Percentiles rank a stretch among this genome's conserved stretches.
Evolutionary conservation across 2,888 invertebrate genomes (phyloP).

Genomic region (Helicoverpa assulta): DNA sequence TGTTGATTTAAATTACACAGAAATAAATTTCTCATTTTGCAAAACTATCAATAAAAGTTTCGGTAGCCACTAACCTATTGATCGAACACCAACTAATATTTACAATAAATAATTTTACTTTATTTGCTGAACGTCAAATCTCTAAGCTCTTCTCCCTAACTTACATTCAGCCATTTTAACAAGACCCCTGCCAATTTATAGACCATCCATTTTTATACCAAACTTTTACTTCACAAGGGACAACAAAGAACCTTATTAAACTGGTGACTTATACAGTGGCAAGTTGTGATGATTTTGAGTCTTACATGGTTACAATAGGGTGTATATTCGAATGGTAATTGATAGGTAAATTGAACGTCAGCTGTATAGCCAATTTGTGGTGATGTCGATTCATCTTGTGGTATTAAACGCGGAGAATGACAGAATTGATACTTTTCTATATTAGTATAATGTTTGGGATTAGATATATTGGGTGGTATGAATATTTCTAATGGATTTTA

Average conservation of each 20-base stretch:
- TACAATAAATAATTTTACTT: conserved; percentile 72
- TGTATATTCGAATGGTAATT: conserved; percentile 47
- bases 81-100: conserved; percentile 56
- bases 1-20: too few relatives aligned
- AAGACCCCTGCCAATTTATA: conserved; percentile 41
- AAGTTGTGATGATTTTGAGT: conserved; percentile 21
- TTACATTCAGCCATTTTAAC: conserved; percentile 50
- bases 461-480: conserved; percentile 60
- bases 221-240: background rate
- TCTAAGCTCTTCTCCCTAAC: conserved; percentile 66
- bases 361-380: conserved; percentile 81
- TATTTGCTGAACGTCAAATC: conserved; percentile 72
- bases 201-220: background rate
- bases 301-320: conserved; percentile 36
- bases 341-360: conserved; percentile 67
- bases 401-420: conserved; percentile 77
- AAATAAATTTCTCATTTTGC: too few relatives aligned
- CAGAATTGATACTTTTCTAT: conserved; percentile 76
- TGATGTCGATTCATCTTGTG: conserved; percentile 81
- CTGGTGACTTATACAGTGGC: conserved; percentile 26
- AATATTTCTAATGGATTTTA: conserved; percentile 47
- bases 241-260: conserved; percentile 38
- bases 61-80: conserved; percentile 42
- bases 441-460: conserved; percentile 64
- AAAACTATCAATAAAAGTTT: conserved; percentile 8